Evolutionary conservation across 2,113 vertebrate species (phyloP).

Genomic region (Verasper variegatus): DNA sequence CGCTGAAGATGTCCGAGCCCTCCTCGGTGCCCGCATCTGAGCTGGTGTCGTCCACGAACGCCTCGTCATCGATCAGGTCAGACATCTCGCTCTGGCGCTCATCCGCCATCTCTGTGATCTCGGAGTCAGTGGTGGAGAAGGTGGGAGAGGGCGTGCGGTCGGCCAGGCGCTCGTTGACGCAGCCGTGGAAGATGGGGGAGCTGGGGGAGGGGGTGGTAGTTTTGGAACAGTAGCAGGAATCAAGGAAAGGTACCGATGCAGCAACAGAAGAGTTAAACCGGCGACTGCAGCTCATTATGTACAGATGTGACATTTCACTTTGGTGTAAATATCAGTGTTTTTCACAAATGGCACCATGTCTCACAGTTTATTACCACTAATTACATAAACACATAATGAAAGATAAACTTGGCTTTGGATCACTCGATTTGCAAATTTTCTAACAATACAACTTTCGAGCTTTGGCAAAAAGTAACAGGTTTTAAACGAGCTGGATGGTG

Average conservation of each 20-base stretch:
- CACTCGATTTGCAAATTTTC: no score
- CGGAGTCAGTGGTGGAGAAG: constrained; percentile 98
- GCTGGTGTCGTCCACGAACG: constrained; percentile 97
- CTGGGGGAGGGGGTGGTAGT: constrained; percentile 76
- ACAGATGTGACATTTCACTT: constrained; percentile 12
- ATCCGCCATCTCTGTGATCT: constrained; percentile 98
- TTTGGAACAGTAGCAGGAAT: constrained; percentile 48
- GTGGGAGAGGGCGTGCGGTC: constrained; percentile 99
- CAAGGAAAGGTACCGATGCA: constrained; percentile 50
- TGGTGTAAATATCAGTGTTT: not conserved
- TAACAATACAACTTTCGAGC: not conserved
- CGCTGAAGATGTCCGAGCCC: constrained; percentile 97
- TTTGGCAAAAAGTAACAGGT: constrained; percentile 26
- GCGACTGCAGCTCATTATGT: not conserved
- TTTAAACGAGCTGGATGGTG: constrained; percentile 38
- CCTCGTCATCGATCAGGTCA: constrained; percentile 97
- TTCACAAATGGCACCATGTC: not conserved
- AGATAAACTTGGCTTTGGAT: no score
- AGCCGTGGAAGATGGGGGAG: constrained; percentile 99
- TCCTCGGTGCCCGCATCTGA: constrained; percentile 98
- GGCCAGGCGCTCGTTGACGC: constrained; percentile 95
- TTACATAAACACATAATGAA: no score
- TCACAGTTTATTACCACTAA: no score
- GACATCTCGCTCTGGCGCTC: constrained; percentile 98
- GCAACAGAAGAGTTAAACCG: constrained; percentile 51